phyloP scores from a whole-genome alignment of 2,113 vertebrate genomes.

The Upupa epops region DNA sequence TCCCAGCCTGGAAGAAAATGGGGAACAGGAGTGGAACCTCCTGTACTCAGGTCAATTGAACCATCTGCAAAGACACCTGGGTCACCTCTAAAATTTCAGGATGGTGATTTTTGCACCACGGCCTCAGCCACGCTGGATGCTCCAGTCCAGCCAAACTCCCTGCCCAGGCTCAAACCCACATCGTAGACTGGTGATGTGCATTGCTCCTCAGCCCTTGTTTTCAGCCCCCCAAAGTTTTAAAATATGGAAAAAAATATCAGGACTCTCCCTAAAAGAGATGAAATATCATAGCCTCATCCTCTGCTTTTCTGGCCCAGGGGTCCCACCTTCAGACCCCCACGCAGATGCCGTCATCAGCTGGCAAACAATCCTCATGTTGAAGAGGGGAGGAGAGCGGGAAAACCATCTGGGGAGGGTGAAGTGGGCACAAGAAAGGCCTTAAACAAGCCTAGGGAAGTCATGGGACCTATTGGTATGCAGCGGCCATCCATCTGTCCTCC shows the following conservation, averaged over 20 bases:
- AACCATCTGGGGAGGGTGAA: not conserved
- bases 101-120: too few species aligned
- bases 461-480: conserved; percentile 63
- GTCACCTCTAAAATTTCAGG: too few species aligned
- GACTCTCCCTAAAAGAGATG: not conserved
- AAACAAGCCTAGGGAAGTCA: conserved; percentile 43
- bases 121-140: too few species aligned
- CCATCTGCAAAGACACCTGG: too few species aligned
- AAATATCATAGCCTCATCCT: not conserved
- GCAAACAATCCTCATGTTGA: conserved; percentile 32
- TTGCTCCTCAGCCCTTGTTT: not conserved
- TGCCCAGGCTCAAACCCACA: too few species aligned
- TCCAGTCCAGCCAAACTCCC: not conserved
- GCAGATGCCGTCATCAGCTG: rapidly evolving
- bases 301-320: not conserved
- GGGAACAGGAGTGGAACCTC: too few species aligned
- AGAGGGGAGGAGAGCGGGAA: not conserved
- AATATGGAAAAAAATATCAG: not conserved
- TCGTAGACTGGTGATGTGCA: too few species aligned
- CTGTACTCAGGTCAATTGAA: too few species aligned
- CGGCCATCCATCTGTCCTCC: not conserved
- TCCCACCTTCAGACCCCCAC: rapidly evolving
- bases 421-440: conserved; percentile 14
- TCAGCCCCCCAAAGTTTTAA: not conserved
- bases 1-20: too few species aligned